Evolutionary conservation across 2,888 invertebrate species (phyloP).

Genomic region (Drosophila monieri): DNA sequence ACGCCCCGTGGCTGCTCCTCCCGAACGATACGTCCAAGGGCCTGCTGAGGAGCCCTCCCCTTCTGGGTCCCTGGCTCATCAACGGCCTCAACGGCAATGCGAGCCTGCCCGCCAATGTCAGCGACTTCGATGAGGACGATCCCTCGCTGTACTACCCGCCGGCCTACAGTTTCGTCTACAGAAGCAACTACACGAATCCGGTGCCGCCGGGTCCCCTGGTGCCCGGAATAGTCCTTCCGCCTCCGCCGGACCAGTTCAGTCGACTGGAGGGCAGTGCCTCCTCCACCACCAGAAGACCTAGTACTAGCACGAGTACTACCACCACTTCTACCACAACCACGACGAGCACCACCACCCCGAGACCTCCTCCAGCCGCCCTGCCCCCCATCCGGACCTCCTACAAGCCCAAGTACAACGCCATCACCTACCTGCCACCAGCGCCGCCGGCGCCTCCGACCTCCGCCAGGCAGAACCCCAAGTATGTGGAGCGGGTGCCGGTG

Average conservation of each 20-base stretch:
- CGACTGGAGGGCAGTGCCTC: slow-evolving; percentile 85
- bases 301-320: slow-evolving; percentile 81
- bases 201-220: slow-evolving; percentile 94
- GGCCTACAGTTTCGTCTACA: slow-evolving; percentile 94
- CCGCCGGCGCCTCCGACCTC: slow-evolving; percentile 70
- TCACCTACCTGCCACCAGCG: slow-evolving; percentile 85
- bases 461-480: slow-evolving; percentile 39
- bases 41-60: slow-evolving; percentile 63
- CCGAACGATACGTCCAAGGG: slow-evolving; percentile 63
- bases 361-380: slow-evolving; percentile 48
- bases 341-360: slow-evolving; percentile 37
- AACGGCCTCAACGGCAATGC: slow-evolving; percentile 81
- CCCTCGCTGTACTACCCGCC: slow-evolving; percentile 96
- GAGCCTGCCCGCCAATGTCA: slow-evolving; percentile 85
- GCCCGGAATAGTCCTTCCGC: slow-evolving; percentile 94
- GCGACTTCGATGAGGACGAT: slow-evolving; percentile 94
- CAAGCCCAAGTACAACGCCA: slow-evolving; percentile 70
- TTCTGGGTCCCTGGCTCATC: slow-evolving; percentile 79
- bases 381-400: slow-evolving; percentile 74
- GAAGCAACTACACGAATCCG: slow-evolving; percentile 89
- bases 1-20: slow-evolving; percentile 86
- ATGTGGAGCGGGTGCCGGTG: slow-evolving; percentile 73
- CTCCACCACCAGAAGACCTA: slow-evolving; percentile 74
- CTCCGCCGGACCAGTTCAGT: slow-evolving; percentile 94
- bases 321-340: slow-evolving; percentile 48